Evolutionary conservation across 2,888 invertebrate species (phyloP), one percentile per base, ranked within the genome.

Genomic region (Myathropa florea): DNA sequence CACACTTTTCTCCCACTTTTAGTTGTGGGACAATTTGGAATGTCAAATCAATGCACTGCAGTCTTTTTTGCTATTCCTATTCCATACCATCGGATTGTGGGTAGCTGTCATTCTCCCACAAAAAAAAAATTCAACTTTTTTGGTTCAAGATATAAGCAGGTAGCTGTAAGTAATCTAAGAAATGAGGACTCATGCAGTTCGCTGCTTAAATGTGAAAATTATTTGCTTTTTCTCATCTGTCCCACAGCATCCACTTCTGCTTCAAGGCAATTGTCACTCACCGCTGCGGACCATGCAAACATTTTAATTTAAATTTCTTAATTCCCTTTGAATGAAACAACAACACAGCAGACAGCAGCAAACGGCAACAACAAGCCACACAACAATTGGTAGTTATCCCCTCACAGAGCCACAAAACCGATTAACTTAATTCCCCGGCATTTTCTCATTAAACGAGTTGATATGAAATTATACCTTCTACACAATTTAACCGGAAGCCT

Each of bases 401-500:
- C 77, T 64, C 63, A 26, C 85, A 85, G 75, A 78, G 70, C 82
- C 78, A 83, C 78, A 86, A 55, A 79, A 86, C 86, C 86, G 86
- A 86, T 86, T 83, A 86, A 86, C 86, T 86, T 86, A 86, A 86
- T 86, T 86, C 86, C 82, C 86, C 78, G 83, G 83, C 83, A 83
- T 86, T 86, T 83, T 86, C 83, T 86, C 86, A 86, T 86, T 86
- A 86, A 86, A 86, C 78, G 86, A 79, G 68, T 79, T 88, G 83
- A 79, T 88, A 88, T 89, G 90, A 89, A 89, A 89, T 90, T 89
- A 83, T 77, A 80, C 83, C 77, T 76, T 83, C 83, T 78, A 76
- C 83, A 83, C 87, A 87, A 87, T 82, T 89, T 91, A 90, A 91
- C 91, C 91, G 91, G 91, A 91, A 91, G 91, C 91, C 91, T 91